phyloP scores from a whole-genome alignment of 2,888 invertebrate genomes.

The Boloria selene region DNA sequence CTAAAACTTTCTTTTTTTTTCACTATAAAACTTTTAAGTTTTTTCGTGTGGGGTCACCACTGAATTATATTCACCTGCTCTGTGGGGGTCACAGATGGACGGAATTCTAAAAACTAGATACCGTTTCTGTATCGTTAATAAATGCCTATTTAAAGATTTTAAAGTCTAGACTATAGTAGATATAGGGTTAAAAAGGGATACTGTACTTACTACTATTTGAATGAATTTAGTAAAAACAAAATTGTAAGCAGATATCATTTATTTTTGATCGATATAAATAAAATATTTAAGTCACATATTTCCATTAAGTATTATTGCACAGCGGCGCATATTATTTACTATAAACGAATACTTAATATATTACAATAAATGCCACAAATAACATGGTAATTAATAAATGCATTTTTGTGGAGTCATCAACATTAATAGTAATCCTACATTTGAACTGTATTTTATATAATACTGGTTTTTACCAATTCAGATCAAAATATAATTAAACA shows the following conservation, averaged over 20 bases:
- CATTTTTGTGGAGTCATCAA: slow-evolving; percentile 31
- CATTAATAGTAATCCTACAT: slow-evolving; percentile 17
- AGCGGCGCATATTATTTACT: slow-evolving; percentile 27
- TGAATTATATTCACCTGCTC: no score
- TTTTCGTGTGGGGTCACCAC: no score
- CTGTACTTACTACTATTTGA: no score
- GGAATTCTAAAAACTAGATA: no score
- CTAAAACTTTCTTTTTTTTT: background rate
- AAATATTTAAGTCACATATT: slow-evolving; percentile 31
- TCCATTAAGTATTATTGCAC: slow-evolving; percentile 38
- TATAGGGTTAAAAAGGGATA: no score
- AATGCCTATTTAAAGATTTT: no score
- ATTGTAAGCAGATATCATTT: slow-evolving; percentile 38
- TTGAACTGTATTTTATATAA: slow-evolving; percentile 24
- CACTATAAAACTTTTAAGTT: no score
- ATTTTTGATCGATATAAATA: slow-evolving; percentile 37
- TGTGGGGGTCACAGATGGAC: no score
- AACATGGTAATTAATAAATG: slow-evolving; percentile 39
- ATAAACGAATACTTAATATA: slow-evolving; percentile 23
- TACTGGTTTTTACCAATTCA: slow-evolving; percentile 29
- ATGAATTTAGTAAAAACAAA: slow-evolving; percentile 20
- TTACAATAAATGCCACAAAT: no score
- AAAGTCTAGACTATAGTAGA: no score
- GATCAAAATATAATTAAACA: slow-evolving; percentile 16
- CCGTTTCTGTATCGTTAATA: no score